phyloP scores from a whole-genome alignment of 2,113 vertebrate species.

The Lucifuga dentata region DNA sequence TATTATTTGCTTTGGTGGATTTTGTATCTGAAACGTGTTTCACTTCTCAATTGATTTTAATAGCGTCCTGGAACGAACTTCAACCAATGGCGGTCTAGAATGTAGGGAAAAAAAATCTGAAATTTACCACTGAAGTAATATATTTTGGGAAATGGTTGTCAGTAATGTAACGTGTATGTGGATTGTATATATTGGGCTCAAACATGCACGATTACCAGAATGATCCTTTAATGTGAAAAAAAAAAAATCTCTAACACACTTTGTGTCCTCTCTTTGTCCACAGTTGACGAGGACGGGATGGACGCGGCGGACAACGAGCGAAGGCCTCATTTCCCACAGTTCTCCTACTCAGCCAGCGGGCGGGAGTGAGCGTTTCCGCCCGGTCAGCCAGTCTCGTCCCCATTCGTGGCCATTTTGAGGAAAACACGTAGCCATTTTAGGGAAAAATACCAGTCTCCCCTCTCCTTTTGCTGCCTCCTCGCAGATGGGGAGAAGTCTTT shows the following conservation, averaged over 20 bases:
- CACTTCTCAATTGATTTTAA: no score
- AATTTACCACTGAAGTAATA: no score
- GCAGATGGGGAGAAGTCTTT: conserved; percentile 74
- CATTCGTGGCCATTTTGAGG: conserved; percentile 79
- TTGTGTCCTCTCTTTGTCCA: neutral
- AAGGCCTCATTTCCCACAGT: conserved; percentile 96
- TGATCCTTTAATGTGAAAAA: no score
- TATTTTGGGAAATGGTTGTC: no score
- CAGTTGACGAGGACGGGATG: conserved; percentile 97
- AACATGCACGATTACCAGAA: no score
- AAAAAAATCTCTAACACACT: neutral
- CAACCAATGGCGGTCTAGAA: no score
- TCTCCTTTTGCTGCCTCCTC: conserved; percentile 73
- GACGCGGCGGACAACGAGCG: conserved; percentile 93
- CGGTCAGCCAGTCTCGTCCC: conserved; percentile 45
- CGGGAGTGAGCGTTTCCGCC: conserved; percentile 85
- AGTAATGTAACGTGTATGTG: no score
- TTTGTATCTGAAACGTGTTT: no score
- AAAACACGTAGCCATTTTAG: conserved; percentile 85
- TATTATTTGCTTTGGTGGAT: no score
- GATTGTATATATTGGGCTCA: no score
- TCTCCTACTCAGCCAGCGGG: conserved; percentile 97
- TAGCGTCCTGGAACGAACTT: no score
- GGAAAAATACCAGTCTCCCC: conserved; percentile 80
- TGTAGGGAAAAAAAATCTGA: no score